Conservation (phyloP, 1,140 invertebrate species). For the Chrysopa pallens region DNA sequence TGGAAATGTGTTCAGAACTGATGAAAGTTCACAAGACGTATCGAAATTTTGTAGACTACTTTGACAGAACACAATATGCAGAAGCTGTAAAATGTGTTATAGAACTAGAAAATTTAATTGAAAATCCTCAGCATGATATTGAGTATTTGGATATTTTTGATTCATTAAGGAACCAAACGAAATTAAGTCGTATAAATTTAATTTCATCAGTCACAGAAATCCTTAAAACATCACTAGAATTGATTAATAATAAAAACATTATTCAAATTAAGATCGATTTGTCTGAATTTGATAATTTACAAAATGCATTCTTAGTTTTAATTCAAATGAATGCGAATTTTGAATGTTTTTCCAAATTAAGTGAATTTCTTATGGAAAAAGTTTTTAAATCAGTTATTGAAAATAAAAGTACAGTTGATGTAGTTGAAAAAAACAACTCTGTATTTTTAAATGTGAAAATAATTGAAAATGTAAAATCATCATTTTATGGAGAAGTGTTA, state of each 20-base stretch:
- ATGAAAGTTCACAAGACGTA: not conserved
- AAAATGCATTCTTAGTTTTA: constrained; percentile 27
- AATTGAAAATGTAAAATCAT: constrained; percentile 23
- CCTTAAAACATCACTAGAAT: too few species aligned
- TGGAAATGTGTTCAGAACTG: not conserved
- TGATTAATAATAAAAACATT: too few species aligned
- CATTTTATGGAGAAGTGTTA: constrained; percentile 36
- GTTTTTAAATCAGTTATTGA: constrained; percentile 34
- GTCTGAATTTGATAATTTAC: constrained; percentile 13
- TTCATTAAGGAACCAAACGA: constrained; percentile 10
- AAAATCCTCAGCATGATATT: not conserved
- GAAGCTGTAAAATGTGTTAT: not conserved
- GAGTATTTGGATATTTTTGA: not conserved
- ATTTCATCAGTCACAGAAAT: too few species aligned
- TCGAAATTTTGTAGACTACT: not conserved
- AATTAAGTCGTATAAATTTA: too few species aligned
- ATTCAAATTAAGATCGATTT: too few species aligned
- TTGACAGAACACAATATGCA: not conserved
- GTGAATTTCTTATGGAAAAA: constrained; percentile 27
- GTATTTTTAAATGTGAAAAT: constrained; percentile 26
- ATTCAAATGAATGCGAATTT: constrained; percentile 26
- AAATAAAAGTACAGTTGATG: constrained; percentile 25
- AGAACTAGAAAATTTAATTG: not conserved
- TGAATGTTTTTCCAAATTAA: constrained; percentile 20
- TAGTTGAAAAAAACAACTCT: constrained; percentile 20